Conservation (phyloP, 2,113 vertebrate genomes). For the Macaca nemestrina region DNA sequence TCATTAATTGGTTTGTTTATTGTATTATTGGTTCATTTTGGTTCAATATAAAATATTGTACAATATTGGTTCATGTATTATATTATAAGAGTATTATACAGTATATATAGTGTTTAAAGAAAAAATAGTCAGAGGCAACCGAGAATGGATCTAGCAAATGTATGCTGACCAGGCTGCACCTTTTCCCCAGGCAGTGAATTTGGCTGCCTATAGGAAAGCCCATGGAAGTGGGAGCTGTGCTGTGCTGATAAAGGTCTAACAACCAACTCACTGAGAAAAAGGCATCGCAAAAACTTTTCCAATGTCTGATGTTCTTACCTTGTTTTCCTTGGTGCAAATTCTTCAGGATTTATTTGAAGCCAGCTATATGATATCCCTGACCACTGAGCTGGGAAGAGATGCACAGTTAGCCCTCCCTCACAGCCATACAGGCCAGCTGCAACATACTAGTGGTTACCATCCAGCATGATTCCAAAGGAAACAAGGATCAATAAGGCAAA, state of each 20-base stretch:
- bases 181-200: background rate
- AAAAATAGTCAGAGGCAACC: background rate
- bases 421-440: background rate
- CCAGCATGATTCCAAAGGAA: background rate
- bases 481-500: background rate
- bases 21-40: too few species aligned
- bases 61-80: too few species aligned
- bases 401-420: too few species aligned
- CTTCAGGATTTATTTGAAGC: background rate
- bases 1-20: background rate
- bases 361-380: too few species aligned
- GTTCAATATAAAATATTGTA: too few species aligned
- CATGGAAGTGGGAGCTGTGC: accelerated
- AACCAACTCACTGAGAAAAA: background rate
- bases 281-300: background rate
- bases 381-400: background rate
- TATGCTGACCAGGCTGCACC: accelerated
- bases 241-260: background rate
- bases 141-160: background rate
- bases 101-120: background rate
- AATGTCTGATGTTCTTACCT: background rate
- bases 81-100: too few species aligned
- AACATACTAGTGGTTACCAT: too few species aligned
- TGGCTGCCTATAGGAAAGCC: background rate
- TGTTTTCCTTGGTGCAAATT: background rate